Evolutionary conservation across 2,888 invertebrate species (phyloP).

Genomic region (Ophion ventricosus): DNA sequence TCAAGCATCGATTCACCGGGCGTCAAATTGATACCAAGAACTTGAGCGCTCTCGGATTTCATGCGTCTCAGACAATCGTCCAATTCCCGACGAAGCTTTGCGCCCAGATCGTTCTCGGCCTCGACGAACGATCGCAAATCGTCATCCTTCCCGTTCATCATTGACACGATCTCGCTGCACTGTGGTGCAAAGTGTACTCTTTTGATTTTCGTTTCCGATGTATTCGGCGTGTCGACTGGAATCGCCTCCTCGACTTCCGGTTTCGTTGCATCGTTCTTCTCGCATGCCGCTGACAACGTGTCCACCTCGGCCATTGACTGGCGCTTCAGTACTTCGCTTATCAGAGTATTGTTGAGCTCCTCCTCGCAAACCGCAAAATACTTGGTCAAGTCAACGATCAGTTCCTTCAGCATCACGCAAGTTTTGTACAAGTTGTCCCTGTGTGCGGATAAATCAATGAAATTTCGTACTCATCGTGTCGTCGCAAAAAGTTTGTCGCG

Average conservation of each 20-base stretch:
- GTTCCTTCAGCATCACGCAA: conserved; percentile 87
- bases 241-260: conserved; percentile 59
- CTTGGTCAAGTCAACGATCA: conserved; percentile 88
- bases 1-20: conserved; percentile 67
- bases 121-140: conserved; percentile 85
- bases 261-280: conserved; percentile 32
- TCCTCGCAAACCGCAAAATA: conserved; percentile 91
- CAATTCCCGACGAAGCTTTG: conserved; percentile 87
- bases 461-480: not conserved
- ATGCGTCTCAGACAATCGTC: conserved; percentile 88
- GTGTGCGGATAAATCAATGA: conserved; percentile 4
- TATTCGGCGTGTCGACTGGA: conserved; percentile 59
- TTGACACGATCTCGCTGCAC: conserved; percentile 84
- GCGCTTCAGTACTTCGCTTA: conserved; percentile 86
- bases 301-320: conserved; percentile 51
- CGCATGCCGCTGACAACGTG: conserved; percentile 70
- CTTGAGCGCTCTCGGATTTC: conserved; percentile 88
- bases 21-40: conserved; percentile 86
- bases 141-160: conserved; percentile 85
- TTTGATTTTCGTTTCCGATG: conserved; percentile 78
- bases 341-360: conserved; percentile 90
- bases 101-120: conserved; percentile 83
- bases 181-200: conserved; percentile 90
- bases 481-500: not conserved
- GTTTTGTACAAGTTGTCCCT: conserved; percentile 89